Percentiles rank a stretch among this genome's conserved stretches.
Conservation (phyloP, 2,113 vertebrate species). For the Piliocolobus tephrosceles region DNA sequence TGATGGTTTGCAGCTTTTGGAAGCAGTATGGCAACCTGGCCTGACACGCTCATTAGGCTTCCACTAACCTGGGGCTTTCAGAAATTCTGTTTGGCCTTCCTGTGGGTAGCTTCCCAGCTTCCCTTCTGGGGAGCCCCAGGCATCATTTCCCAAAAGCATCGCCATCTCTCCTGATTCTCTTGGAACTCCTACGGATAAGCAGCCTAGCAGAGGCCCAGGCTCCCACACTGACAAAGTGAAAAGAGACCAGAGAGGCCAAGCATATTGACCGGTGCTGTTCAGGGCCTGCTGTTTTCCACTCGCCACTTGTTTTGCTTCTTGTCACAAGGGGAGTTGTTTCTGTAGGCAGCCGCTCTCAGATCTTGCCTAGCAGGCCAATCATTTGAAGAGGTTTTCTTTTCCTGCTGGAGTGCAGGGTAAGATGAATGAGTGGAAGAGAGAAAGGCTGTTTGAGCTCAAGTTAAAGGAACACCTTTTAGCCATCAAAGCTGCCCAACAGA, state of each 20-base stretch:
- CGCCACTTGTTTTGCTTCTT: background rate
- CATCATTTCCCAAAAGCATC: background rate
- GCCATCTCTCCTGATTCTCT: background rate
- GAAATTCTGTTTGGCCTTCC: background rate
- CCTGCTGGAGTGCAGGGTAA: background rate
- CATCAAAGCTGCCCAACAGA: background rate
- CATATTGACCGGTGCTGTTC: fast-evolving
- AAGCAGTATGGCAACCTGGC: background rate
- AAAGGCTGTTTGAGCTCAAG: background rate
- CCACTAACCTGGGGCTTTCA: background rate
- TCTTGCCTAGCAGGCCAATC: background rate
- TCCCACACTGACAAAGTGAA: background rate
- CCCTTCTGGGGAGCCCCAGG: background rate
- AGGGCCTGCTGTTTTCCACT: background rate
- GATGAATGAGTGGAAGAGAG: background rate
- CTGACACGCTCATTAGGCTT: background rate
- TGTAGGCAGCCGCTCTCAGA: background rate
- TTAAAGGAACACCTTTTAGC: background rate
- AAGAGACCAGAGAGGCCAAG: background rate
- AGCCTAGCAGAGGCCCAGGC: background rate
- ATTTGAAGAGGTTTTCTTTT: background rate
- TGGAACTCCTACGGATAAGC: background rate
- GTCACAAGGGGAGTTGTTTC: background rate
- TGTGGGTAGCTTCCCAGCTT: background rate
- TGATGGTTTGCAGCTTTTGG: background rate